Conservation (phyloP, 2,797 vertebrate species). For the Sphenodon punctatus region DNA sequence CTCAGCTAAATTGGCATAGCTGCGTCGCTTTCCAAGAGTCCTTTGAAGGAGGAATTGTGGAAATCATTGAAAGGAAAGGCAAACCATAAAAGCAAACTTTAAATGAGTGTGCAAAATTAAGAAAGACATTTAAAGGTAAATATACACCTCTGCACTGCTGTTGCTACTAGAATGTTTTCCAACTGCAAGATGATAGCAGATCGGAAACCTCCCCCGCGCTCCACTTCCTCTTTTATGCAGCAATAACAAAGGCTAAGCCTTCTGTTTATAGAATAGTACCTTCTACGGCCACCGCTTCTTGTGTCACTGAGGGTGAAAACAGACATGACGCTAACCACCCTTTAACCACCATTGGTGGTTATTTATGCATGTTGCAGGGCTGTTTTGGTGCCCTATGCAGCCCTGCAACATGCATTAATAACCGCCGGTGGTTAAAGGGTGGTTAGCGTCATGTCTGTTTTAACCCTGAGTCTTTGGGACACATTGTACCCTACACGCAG, state of each 20-base stretch:
- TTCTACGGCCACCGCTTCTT: not conserved
- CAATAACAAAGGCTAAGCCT: constrained; percentile 18
- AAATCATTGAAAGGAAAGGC: constrained; percentile 30
- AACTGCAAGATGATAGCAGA: constrained; percentile 30
- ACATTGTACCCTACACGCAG: not conserved
- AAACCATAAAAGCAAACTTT: not conserved
- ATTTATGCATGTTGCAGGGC: too few relatives aligned
- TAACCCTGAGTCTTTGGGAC: not conserved
- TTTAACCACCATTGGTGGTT: too few relatives aligned
- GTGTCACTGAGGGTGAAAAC: too few relatives aligned
- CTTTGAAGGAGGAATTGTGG: constrained; percentile 17
- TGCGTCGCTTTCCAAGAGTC: not conserved
- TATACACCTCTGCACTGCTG: constrained; percentile 39
- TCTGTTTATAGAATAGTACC: constrained; percentile 20
- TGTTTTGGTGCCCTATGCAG: too few relatives aligned
- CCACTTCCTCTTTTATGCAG: constrained; percentile 30
- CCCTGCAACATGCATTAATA: too few relatives aligned
- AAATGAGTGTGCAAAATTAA: not conserved
- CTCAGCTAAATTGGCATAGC: constrained; percentile 11
- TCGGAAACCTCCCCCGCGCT: not conserved
- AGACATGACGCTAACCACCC: too few relatives aligned
- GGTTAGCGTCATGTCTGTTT: too few relatives aligned
- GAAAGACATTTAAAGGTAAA: not conserved
- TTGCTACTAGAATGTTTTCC: constrained; percentile 10
- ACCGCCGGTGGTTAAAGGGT: too few relatives aligned